A percentile compares a stretch with the other conserved stretches of the same genome.
These are phyloP conservation scores for Adelognathus sp. DNA, from an alignment of 2,888 invertebrate species.

Conservation along the genomic window DNA sequence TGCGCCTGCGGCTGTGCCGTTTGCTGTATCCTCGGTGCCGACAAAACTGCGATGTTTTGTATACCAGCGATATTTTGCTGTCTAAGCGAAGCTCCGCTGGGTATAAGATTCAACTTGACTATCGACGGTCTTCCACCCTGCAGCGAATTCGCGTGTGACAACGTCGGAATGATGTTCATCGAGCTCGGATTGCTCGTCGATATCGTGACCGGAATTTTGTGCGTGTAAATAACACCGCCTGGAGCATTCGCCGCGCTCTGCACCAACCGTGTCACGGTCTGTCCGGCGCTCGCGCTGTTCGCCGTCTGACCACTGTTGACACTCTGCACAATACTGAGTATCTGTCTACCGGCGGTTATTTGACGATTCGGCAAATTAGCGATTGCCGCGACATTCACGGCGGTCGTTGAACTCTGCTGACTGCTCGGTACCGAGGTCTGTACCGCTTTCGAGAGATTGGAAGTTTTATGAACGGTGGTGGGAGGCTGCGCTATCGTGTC, in stretches of 20 bases:
- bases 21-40: conserved; percentile 73
- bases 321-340: conserved; percentile 77
- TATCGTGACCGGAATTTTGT: conserved; percentile 86
- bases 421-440: conserved; percentile 77
- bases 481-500: conserved; percentile 66
- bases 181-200: conserved; percentile 78
- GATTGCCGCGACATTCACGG: conserved; percentile 74
- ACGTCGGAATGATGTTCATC: conserved; percentile 76
- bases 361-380: conserved; percentile 75
- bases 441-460: conserved; percentile 79
- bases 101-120: conserved; percentile 78
- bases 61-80: conserved; percentile 74
- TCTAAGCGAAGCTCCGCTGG: conserved; percentile 66
- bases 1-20: conserved; percentile 78
- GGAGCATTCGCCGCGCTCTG: conserved; percentile 81
- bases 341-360: conserved; percentile 72
- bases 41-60: conserved; percentile 75
- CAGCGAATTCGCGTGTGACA: conserved; percentile 74
- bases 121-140: conserved; percentile 76
- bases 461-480: conserved; percentile 67
- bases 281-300: conserved; percentile 67
- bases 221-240: conserved; percentile 88
- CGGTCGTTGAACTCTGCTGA: conserved; percentile 65
- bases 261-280: conserved; percentile 76
- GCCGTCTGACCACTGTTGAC: conserved; percentile 62